Evolutionary conservation across 2,797 vertebrate genomes (phyloP), one percentile per base, ranked within the genome.

Genomic region (Cossypha dichroa): DNA sequence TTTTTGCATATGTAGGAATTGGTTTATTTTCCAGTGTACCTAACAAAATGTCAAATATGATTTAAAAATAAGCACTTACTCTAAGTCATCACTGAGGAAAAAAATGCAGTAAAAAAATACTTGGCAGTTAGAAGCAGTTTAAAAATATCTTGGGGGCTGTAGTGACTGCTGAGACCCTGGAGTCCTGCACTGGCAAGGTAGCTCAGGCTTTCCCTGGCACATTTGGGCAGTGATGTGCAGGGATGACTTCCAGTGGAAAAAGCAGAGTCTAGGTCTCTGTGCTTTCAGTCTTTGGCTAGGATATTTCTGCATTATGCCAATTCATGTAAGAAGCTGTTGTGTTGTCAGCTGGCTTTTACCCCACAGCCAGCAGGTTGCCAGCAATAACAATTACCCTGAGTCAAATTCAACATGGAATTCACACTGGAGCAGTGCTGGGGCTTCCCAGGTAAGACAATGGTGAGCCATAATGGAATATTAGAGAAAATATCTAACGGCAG

Each of bases 341-440:
- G 55, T 49, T 86, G 84, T 90, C 78, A 95, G 58, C 76, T 96
- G 91, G 89, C 82, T 85, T 95, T 78, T 90, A 55, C 75, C 45
- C 34, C 40, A 20, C 25, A 69, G 79, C 75, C 81, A 85, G 82
- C 62, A 59, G 69, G 18, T 33, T 94, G 93, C 87, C 93, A 88
- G 82, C 69, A 81, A 76, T 64, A 91, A 82, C 69, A 81, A 80
- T 72, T 86, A 88, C 82, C 73, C 87, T 67, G 66, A 73, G 82
- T 81, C 76, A 69, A 67, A 81, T 86, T 84, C 62, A 59, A 0
- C 41, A 3, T 52, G 88, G 60, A 85, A 74, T 85, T 92, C 64
- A 59, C 49, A 15, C 28, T 55, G 63, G 69, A 93, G 78, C 54
- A 23, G 3, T 68, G 43, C 51, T 69, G 74, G 29, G 69, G 16